Evolutionary conservation across 2,797 vertebrate species (phyloP).

Genomic region (Heliangelus exortis): DNA sequence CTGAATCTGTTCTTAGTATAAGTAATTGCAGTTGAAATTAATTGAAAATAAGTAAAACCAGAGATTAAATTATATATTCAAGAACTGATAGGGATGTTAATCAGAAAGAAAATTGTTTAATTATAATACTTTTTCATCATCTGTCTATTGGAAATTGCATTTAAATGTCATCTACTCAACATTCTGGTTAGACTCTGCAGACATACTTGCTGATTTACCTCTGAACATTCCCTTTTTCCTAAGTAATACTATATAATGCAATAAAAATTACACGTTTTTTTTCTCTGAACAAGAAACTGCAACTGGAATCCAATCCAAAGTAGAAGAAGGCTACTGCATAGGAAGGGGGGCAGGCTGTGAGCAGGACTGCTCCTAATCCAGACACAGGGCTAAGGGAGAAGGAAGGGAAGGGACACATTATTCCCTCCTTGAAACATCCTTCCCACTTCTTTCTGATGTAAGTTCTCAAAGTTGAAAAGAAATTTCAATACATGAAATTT

Average conservation of each 20-base stretch:
- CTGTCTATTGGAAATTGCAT: background rate
- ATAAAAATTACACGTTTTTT: background rate
- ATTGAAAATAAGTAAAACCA: background rate
- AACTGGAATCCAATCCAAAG: background rate
- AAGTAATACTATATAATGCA: background rate
- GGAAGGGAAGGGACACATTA: background rate
- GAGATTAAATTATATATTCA: background rate
- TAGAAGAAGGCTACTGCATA: background rate
- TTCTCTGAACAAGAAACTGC: background rate
- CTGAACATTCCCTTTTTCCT: background rate
- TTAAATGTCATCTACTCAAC: background rate
- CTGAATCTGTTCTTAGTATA: background rate
- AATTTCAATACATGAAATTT: background rate
- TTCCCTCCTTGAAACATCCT: background rate
- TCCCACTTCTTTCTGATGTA: constrained; percentile 20
- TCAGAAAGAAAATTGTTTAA: background rate
- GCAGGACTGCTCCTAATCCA: background rate
- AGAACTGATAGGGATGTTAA: background rate
- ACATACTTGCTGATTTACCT: background rate
- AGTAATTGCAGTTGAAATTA: background rate
- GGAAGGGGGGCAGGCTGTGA: background rate
- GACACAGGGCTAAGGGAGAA: background rate
- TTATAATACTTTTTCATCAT: background rate
- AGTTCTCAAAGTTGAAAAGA: background rate
- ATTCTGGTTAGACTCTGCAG: background rate